These are phyloP conservation scores for Columbina picui DNA, from an alignment of 2,113 vertebrate species.

Conservation along the genomic window DNA sequence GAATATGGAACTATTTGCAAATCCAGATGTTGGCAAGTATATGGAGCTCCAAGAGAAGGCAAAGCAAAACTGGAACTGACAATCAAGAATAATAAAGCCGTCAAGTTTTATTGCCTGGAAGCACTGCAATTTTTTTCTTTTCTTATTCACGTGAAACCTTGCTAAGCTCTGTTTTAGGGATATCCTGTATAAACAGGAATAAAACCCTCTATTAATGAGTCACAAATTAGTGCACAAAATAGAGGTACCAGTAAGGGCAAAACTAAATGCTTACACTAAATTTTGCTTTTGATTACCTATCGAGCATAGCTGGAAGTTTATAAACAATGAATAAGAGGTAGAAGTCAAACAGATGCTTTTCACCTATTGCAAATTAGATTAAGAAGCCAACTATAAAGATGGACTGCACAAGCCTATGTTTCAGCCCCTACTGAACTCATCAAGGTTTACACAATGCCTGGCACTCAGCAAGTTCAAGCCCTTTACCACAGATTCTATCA, in stretches of 20 bases:
- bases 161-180: background rate
- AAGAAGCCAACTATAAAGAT: background rate
- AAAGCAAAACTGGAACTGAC: background rate
- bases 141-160: background rate
- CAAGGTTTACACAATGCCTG: background rate
- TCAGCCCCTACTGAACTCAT: background rate
- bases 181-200: background rate
- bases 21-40: background rate
- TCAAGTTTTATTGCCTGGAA: background rate
- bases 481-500: background rate
- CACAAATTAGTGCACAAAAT: background rate
- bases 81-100: background rate
- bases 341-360: background rate
- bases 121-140: background rate
- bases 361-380: background rate
- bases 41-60: background rate
- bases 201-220: background rate
- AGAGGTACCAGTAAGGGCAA: background rate
- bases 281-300: background rate
- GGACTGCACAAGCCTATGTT: background rate
- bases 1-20: background rate
- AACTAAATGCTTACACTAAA: background rate
- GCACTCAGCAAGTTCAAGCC: background rate
- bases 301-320: background rate
- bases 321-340: background rate